Conservation (phyloP, 2,888 invertebrate species). For the Adelognathus sp. region DNA sequence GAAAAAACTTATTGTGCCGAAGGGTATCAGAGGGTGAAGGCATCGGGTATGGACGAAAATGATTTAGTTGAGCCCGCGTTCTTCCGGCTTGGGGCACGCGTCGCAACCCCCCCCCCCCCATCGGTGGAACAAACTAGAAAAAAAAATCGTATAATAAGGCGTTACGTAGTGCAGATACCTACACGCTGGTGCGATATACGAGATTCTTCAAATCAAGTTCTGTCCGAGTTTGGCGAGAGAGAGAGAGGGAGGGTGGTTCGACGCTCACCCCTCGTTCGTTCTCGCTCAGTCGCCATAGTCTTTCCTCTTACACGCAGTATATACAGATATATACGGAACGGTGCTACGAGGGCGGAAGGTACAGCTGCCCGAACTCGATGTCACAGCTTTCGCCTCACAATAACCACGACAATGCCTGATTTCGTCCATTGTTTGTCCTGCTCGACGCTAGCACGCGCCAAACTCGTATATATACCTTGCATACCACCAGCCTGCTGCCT, state of each 20-base stretch:
- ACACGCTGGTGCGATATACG: background rate
- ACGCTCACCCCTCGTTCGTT: conserved; percentile 38
- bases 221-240: conserved; percentile 39
- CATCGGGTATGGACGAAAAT: conserved; percentile 48
- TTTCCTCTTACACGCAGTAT: conserved; percentile 21
- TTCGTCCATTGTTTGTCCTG: conserved; percentile 76
- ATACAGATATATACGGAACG: too few species aligned
- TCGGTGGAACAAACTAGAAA: background rate
- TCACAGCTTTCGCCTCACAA: conserved; percentile 79
- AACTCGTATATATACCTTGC: conserved; percentile 60
- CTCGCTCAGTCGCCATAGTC: conserved; percentile 11
- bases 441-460: conserved; percentile 72
- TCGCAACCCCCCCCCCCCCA: conserved; percentile 1
- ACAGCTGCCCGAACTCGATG: conserved; percentile 78
- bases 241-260: too few species aligned
- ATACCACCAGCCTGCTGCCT: conserved; percentile 49
- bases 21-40: conserved; percentile 1
- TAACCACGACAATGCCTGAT: conserved; percentile 78
- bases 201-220: conserved; percentile 52
- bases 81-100: conserved; percentile 45
- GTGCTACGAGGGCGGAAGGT: conserved; percentile 62
- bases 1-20: conserved; percentile 39
- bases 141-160: conserved; percentile 24
- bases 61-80: conserved; percentile 50
- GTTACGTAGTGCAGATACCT: conserved; percentile 18